Conservation (phyloP, 2,797 vertebrate species). For the Chiroxiphia lanceolata region DNA sequence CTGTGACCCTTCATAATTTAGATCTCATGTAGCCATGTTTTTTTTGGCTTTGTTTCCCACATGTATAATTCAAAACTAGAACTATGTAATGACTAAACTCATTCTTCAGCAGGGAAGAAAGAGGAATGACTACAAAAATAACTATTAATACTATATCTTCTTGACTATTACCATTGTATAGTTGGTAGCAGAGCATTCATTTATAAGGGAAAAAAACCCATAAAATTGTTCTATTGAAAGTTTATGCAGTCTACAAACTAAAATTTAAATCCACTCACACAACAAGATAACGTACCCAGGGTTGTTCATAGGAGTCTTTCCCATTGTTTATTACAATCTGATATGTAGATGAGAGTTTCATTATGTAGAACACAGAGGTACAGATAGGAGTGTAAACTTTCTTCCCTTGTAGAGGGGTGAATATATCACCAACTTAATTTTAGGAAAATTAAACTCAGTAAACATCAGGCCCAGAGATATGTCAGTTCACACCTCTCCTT, state of each 20-base stretch:
- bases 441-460: background rate
- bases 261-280: background rate
- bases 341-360: rapidly evolving
- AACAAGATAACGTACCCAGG: rapidly evolving
- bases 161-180: no score
- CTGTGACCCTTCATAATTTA: rapidly evolving
- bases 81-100: rapidly evolving
- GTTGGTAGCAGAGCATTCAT: rapidly evolving
- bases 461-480: background rate
- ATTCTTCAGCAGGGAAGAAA: background rate
- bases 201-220: background rate
- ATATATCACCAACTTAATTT: rapidly evolving
- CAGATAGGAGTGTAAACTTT: rapidly evolving
- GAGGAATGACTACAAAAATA: rapidly evolving
- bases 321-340: rapidly evolving
- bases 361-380: background rate
- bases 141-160: rapidly evolving
- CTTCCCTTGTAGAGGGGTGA: rapidly evolving
- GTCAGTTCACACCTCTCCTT: rapidly evolving
- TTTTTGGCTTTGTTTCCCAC: background rate
- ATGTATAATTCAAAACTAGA: background rate
- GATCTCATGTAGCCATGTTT: rapidly evolving
- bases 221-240: rapidly evolving
- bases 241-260: background rate
- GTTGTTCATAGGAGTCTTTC: background rate